Conservation (phyloP, 2,888 invertebrate genomes). For the Cephus spinipes region DNA sequence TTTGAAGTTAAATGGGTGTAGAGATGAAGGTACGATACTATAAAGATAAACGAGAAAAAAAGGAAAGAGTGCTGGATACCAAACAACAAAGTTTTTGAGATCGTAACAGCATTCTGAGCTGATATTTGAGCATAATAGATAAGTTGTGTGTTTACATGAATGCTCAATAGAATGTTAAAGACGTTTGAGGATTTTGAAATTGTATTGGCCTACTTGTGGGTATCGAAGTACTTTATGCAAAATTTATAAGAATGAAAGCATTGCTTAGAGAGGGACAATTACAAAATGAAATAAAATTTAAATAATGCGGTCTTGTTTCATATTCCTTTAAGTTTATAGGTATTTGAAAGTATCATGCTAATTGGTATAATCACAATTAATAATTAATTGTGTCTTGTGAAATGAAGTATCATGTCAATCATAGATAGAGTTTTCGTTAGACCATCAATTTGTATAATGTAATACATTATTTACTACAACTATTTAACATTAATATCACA, state of each 20-base stretch:
- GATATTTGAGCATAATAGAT: background rate
- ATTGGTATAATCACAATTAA: background rate
- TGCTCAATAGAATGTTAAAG: background rate
- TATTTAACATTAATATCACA: constrained; percentile 64
- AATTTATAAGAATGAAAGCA: background rate
- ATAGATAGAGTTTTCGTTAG: background rate
- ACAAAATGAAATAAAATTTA: background rate
- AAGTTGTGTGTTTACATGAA: background rate
- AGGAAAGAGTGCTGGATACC: constrained; percentile 5
- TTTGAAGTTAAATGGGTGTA: background rate
- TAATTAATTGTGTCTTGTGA: background rate
- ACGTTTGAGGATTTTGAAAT: background rate
- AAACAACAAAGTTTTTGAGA: background rate
- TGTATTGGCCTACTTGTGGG: background rate
- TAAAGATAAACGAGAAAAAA: background rate
- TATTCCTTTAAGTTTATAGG: background rate
- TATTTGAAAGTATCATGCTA: too few relatives aligned
- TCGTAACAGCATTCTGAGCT: background rate
- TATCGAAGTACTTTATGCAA: background rate
- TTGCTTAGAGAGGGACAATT: background rate
- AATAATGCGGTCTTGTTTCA: background rate
- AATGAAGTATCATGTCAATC: background rate
- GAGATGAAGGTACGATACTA: background rate
- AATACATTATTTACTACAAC: constrained; percentile 29
- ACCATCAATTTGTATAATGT: background rate